Conservation (phyloP, 2,888 invertebrate genomes). For the Macrosoma leucophasiata region DNA sequence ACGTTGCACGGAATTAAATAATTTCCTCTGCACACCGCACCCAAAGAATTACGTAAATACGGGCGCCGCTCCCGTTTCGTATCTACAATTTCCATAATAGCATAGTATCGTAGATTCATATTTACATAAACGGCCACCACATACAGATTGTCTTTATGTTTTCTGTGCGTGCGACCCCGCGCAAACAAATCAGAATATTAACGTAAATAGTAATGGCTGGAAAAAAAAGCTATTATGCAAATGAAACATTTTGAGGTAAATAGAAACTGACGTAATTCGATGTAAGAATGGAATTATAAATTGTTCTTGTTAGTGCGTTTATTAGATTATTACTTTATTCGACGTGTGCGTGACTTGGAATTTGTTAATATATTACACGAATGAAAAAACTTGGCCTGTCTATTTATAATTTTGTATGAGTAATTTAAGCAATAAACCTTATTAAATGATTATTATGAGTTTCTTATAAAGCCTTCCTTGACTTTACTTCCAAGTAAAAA, state of each 20-base stretch:
- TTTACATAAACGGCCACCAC: constrained; percentile 72
- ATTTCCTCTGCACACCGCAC: constrained; percentile 52
- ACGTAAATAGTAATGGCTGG: constrained; percentile 70
- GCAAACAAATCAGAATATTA: constrained; percentile 71
- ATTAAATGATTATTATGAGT: no score
- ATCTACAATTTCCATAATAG: constrained; percentile 58
- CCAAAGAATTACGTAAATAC: constrained; percentile 58
- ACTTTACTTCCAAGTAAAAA: no score
- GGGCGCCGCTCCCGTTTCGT: constrained; percentile 57
- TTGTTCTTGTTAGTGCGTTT: constrained; percentile 53
- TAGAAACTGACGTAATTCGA: constrained; percentile 67
- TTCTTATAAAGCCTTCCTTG: no score
- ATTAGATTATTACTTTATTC: constrained; percentile 42
- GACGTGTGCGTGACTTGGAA: constrained; percentile 37
- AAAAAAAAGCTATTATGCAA: constrained; percentile 76
- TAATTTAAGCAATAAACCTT: no score
- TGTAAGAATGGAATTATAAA: constrained; percentile 64
- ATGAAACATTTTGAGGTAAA: constrained; percentile 74
- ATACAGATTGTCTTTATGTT: constrained; percentile 73
- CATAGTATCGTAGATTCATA: constrained; percentile 63
- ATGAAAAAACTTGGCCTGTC: no score
- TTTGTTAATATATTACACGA: no score
- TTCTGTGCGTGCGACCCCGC: constrained; percentile 70
- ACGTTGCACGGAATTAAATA: constrained; percentile 42
- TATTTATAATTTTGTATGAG: no score